phyloP scores from a whole-genome alignment of 2,888 invertebrate species.

The Aricia artaxerxes region DNA sequence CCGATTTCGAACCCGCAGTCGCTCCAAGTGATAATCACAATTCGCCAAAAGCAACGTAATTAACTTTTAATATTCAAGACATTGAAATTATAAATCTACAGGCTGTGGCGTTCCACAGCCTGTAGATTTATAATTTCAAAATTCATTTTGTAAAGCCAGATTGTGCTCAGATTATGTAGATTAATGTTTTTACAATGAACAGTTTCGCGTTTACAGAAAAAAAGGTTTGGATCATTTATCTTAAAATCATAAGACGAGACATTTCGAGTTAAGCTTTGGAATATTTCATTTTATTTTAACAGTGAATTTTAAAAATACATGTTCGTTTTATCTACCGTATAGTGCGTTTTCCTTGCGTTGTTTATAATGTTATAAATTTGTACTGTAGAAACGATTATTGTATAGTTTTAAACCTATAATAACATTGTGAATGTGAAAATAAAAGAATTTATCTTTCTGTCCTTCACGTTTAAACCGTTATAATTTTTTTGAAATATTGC shows the following conservation, averaged over 20 bases:
- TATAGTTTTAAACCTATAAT: too few relatives aligned
- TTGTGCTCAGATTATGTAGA: conserved; percentile 29
- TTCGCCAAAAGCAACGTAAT: neutral
- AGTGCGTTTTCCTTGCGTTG: too few relatives aligned
- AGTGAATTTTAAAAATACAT: neutral
- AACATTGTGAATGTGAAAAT: too few relatives aligned
- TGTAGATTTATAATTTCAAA: too few relatives aligned
- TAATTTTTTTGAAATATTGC: too few relatives aligned
- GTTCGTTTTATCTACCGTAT: neutral
- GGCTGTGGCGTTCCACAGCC: too few relatives aligned
- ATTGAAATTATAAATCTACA: conserved; percentile 6
- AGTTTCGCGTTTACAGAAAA: neutral
- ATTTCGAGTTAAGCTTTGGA: neutral
- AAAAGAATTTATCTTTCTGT: too few relatives aligned
- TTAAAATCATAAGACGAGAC: neutral
- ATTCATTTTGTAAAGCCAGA: conserved; percentile 8
- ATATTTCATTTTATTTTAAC: neutral
- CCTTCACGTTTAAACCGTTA: too few relatives aligned
- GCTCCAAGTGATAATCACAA: neutral
- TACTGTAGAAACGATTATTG: too few relatives aligned
- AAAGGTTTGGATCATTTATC: neutral
- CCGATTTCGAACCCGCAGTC: neutral
- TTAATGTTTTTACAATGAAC: conserved; percentile 25
- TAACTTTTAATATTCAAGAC: neutral
- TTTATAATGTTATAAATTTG: too few relatives aligned